Evolutionary conservation across 2,797 vertebrate species (phyloP), one percentile per base, ranked within the genome.

Genomic region (Phataginus tetradactyla): DNA sequence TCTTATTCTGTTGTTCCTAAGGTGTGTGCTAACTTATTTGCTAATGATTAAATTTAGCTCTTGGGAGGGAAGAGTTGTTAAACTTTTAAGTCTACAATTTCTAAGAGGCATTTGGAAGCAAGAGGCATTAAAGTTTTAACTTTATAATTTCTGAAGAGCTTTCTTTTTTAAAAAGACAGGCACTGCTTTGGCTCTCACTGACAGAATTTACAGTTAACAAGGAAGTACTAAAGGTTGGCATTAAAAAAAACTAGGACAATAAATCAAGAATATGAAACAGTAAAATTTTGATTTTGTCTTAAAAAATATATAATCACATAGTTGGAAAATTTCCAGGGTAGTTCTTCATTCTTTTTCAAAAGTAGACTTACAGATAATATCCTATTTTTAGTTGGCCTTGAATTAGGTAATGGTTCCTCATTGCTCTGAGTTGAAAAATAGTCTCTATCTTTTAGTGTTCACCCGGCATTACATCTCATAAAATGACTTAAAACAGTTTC

Each of bases 31-130:
- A 94, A 8, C n/a, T 86, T 42, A 86, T 61, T 96, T 86, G 88
- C 23, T 79, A 87, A 79, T 75, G 17, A 93, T 92, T 92, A 94
- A 71, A 88, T 96, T 92, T 74, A 93, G 64, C 29, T 90, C 37
- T 64, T 55, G 95, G 68, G 55, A 80, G 32, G 86, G 66, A 95
- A 66, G 17, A 83, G 37, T 85, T 69, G 68, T 68, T 63, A 49
- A 92, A 81, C 9, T 86, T 88, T 71, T 42, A 95, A 88, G 55
- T 57, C 37, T 88, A 53, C 5, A 71, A 17, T 92, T 80, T 91
- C 57, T 90, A 90, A 88, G 80, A 4, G 25, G 20, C 7, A 39
- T 51, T 66, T 84, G 37, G 75, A 69, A 80, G 64, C 8, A 45
- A 57, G 32, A 83, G 13, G 21, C 63, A 61, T 49, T 87, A 90